phyloP scores from a whole-genome alignment of 1,140 invertebrate species.

The Dysdera silvatica region DNA sequence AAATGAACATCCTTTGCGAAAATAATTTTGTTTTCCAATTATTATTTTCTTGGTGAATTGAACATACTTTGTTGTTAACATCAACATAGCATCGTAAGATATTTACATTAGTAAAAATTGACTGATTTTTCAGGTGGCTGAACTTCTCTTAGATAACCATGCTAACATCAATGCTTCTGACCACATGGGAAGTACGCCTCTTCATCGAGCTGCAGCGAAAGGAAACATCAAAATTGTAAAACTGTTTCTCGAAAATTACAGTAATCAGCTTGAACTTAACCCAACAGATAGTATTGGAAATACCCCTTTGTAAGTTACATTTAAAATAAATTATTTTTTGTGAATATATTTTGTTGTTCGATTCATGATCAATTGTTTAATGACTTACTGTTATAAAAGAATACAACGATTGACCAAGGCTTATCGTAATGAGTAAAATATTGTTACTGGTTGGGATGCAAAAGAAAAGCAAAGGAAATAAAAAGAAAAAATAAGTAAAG shows the following conservation, averaged over 20 bases:
- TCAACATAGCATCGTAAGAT: neutral
- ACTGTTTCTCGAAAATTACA: constrained; percentile 60
- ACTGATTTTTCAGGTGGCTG: constrained; percentile 47
- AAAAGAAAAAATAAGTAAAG: too few relatives aligned
- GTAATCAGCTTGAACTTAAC: constrained; percentile 49
- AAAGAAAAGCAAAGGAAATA: too few relatives aligned
- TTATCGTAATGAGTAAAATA: too few relatives aligned
- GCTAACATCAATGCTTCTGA: constrained; percentile 68
- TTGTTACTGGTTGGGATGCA: too few relatives aligned
- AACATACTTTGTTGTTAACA: neutral
- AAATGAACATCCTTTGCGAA: too few relatives aligned
- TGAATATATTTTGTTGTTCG: neutral
- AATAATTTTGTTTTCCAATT: too few relatives aligned
- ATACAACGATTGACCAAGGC: too few relatives aligned
- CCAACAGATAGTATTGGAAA: constrained; percentile 57
- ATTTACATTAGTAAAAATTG: constrained; percentile 5
- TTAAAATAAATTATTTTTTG: neutral
- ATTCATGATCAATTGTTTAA: too few relatives aligned
- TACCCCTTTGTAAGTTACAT: constrained; percentile 59
- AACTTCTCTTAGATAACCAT: constrained; percentile 56
- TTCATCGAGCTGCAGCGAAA: constrained; percentile 75
- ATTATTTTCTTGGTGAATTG: too few relatives aligned
- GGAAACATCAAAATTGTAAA: constrained; percentile 77
- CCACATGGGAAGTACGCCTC: constrained; percentile 76
- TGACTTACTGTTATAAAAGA: too few relatives aligned